Evolutionary conservation across 2,113 vertebrate species (phyloP).

Genomic region (Hippocampus barbouri): DNA sequence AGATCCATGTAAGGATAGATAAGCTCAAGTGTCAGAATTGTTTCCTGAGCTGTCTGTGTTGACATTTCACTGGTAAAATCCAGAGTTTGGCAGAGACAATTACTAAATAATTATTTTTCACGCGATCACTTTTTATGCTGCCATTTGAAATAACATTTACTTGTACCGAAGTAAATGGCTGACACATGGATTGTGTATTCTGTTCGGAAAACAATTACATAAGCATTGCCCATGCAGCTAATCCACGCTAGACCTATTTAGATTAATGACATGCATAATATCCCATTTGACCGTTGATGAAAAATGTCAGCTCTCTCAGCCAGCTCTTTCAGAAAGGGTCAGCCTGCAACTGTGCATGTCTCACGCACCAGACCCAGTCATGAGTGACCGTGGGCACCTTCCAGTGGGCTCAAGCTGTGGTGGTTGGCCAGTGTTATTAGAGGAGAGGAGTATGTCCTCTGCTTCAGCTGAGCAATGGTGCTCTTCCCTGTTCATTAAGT

Average conservation of each 20-base stretch:
- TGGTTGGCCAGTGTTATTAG: constrained; percentile 65
- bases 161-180: constrained; percentile 9
- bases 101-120: constrained; percentile 6
- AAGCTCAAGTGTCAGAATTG: constrained; percentile 6
- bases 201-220: constrained; percentile 39
- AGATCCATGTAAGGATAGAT: background rate
- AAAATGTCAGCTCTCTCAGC: constrained; percentile 58
- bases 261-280: constrained; percentile 61
- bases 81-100: constrained; percentile 5
- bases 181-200: constrained; percentile 19
- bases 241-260: constrained; percentile 51
- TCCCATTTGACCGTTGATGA: constrained; percentile 54
- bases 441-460: constrained; percentile 47
- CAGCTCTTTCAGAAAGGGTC: constrained; percentile 43
- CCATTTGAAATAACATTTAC: constrained; percentile 18
- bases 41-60: background rate
- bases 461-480: constrained; percentile 61
- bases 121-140: constrained; percentile 5
- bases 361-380: constrained; percentile 24
- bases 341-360: constrained; percentile 34
- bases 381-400: constrained; percentile 37
- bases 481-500: constrained; percentile 72
- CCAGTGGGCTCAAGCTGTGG: constrained; percentile 37
- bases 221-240: constrained; percentile 21
- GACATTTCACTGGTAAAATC: constrained; percentile 11